These are phyloP conservation scores for Sciurus carolinensis DNA, from an alignment of 2,797 vertebrate species.

Conservation along the genomic window DNA sequence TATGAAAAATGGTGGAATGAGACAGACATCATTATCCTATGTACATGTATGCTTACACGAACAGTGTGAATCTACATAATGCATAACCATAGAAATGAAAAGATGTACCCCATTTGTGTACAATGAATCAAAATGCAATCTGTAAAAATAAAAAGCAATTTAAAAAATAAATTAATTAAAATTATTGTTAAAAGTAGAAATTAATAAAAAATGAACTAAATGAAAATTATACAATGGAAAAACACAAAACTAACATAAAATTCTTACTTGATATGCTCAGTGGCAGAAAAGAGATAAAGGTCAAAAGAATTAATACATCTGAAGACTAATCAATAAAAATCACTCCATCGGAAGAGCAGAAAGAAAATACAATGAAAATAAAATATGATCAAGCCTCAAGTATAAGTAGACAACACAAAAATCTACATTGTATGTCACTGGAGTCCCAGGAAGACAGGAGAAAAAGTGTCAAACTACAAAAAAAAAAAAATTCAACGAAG, in stretches of 20 bases:
- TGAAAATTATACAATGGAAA: constrained; percentile 27
- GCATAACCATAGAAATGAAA: too few species aligned
- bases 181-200: not conserved
- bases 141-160: too few species aligned
- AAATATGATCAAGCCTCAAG: not conserved
- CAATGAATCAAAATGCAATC: too few species aligned
- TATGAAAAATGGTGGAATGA: too few species aligned
- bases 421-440: not conserved
- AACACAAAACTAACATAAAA: not conserved
- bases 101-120: too few species aligned
- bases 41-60: too few species aligned
- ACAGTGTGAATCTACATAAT: too few species aligned
- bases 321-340: not conserved
- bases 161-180: too few species aligned
- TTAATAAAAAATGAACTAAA: not conserved
- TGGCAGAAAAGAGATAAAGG: not conserved
- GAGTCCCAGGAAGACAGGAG: not conserved
- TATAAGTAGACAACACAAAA: not conserved
- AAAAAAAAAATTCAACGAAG: not conserved
- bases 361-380: not conserved
- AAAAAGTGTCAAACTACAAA: not conserved
- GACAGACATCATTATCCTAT: too few species aligned
- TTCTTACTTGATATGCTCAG: not conserved
- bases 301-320: not conserved
- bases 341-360: not conserved